Evolutionary conservation across 2,797 vertebrate genomes (phyloP), one percentile per base, ranked within the genome.

Genomic region (Coregonus sp.): DNA sequence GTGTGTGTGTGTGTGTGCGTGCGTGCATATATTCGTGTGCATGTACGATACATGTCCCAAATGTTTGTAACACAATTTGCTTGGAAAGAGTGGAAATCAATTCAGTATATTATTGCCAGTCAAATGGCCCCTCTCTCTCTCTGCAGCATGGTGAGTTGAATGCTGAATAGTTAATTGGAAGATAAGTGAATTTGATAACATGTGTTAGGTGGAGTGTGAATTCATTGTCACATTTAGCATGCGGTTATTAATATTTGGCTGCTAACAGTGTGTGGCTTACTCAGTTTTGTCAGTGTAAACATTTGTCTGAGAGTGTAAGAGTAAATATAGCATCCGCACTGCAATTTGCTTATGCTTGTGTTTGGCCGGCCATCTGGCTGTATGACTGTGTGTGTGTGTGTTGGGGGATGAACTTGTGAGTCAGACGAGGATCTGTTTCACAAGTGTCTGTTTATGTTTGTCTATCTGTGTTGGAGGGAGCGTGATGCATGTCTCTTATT

Each of bases 241-340:
- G 29, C 16, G 52, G 51, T 33, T 73, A 35, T 59, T 29, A 16
- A 59, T 59, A 33, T 59, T 29, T 73, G 51, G 51, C 51, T 73
- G 72, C 66, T 33, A 52, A 56, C 51, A 56, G 72, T 35, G 51
- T 73, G 51, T 59, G 52, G 5, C 66, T 80, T 72, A 66, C 66
- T 80, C 70, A 77, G 33, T 76, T 67, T 67, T 67, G 33, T 31
- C 66, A 67, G 75, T 76, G 73, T 76, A 40, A 18, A 20, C 56
- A 54, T 77, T 20, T 56, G 66, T 73, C 84, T 78, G 67, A 54
- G 73, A 83, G 84, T 75, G 73, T 79, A 54, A 78, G 52, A 84
- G 78, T 89, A 91, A 89, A 91, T 86, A 85, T 88, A 91, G 82
- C n/a, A 86, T 84, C 73, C 52, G 67, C 50, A 61, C 75, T 79